A percentile compares a stretch with the other conserved stretches of the same genome.
Evolutionary conservation across 2,113 vertebrate species (phyloP).

Genomic region (Nesoenas mayeri): DNA sequence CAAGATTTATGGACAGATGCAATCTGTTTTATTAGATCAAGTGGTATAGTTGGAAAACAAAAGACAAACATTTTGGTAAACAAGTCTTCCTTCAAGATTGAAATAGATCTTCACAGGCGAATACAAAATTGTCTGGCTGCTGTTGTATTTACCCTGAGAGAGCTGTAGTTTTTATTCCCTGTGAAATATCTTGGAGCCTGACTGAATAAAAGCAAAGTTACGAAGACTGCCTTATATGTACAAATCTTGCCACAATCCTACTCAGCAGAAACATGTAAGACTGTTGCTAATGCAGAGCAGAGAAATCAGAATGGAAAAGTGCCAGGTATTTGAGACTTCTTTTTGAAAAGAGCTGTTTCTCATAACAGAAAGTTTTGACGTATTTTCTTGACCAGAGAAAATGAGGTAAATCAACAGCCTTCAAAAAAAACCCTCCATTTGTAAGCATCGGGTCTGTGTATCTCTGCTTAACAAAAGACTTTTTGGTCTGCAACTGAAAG

Average conservation of each 20-base stretch:
- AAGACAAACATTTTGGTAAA: constrained; percentile 9
- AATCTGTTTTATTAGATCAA: neutral
- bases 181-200: neutral
- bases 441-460: neutral
- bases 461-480: neutral
- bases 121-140: neutral
- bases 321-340: neutral
- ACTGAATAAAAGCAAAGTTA: neutral
- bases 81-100: neutral
- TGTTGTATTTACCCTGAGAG: neutral
- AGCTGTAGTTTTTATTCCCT: neutral
- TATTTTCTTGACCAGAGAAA: neutral
- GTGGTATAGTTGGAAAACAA: neutral
- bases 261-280: neutral
- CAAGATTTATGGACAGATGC: neutral
- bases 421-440: neutral
- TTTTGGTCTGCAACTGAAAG: neutral
- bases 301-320: neutral
- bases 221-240: neutral
- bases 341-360: neutral
- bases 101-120: neutral
- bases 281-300: neutral
- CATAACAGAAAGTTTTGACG: neutral
- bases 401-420: neutral
- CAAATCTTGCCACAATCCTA: neutral